A percentile compares a stretch with the other conserved stretches of the same genome.
phyloP scores from a whole-genome alignment of 2,113 vertebrate genomes.

The Mormyrus lacerda region DNA sequence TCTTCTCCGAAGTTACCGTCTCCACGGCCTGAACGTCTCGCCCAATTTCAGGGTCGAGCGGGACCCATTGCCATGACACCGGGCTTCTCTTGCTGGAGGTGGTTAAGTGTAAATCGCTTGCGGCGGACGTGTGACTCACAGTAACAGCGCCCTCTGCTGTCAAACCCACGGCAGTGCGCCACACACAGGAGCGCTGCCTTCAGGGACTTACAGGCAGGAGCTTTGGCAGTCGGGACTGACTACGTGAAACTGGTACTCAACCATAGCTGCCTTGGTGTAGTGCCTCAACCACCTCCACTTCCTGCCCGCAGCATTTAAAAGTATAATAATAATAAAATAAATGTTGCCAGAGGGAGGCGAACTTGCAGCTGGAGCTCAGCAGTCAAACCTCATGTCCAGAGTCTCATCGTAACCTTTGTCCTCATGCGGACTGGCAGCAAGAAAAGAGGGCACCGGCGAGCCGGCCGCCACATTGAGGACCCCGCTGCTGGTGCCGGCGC shows the following conservation, averaged over 20 bases:
- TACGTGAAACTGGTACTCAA: slow-evolving; percentile 53
- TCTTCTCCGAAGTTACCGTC: slow-evolving; percentile 42
- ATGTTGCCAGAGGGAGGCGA: slow-evolving; percentile 50
- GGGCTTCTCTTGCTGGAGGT: slow-evolving; percentile 69
- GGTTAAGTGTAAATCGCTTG: slow-evolving; percentile 73
- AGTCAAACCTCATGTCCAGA: slow-evolving; percentile 88
- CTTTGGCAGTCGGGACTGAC: slow-evolving; percentile 62
- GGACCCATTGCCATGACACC: slow-evolving; percentile 71
- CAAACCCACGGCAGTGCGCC: slow-evolving; percentile 17
- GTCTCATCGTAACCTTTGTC: slow-evolving; percentile 90
- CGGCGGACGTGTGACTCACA: slow-evolving; percentile 46
- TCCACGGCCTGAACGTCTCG: slow-evolving; percentile 52
- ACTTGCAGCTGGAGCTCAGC: slow-evolving; percentile 61
- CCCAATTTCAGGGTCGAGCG: slow-evolving; percentile 71
- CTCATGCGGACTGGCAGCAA: slow-evolving; percentile 83
- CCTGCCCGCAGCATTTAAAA: slow-evolving; percentile 50
- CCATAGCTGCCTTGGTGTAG: slow-evolving; percentile 80
- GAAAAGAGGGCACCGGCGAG: slow-evolving; percentile 85
- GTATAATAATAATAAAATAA: slow-evolving; percentile 4
- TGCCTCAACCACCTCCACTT: slow-evolving; percentile 62
- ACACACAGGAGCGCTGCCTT: slow-evolving; percentile 66
- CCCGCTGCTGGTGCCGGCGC: slow-evolving; percentile 74
- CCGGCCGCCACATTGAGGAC: slow-evolving; percentile 78
- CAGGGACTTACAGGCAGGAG: slow-evolving; percentile 79
- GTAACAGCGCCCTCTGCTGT: slow-evolving; percentile 20